A percentile compares a stretch with the other conserved stretches of the same genome.
These are phyloP conservation scores for Aurelia sp. DNA, from an alignment of 30 jellyfish, hydroid and myxozoan genomes.

Conservation along the genomic window DNA sequence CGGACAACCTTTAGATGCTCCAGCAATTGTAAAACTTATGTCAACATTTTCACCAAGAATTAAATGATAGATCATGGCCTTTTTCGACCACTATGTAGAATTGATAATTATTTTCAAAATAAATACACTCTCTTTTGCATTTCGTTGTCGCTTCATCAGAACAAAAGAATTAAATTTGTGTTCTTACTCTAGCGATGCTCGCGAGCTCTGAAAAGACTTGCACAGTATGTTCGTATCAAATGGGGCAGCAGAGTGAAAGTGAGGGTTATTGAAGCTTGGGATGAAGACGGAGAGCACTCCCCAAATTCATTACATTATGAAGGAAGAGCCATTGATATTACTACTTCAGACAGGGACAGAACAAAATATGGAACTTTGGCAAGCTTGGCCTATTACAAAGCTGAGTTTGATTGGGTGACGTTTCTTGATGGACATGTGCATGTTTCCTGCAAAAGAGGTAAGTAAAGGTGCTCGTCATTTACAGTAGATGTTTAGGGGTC, in stretches of 20 bases:
- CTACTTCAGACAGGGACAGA: slow-evolving; percentile 79
- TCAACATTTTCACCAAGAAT: too few species aligned
- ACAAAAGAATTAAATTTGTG: not conserved
- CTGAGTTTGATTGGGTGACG: slow-evolving; percentile 80
- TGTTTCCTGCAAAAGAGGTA: slow-evolving; percentile 87
- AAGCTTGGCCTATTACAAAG: slow-evolving; percentile 87
- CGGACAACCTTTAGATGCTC: too few species aligned
- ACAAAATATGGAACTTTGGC: slow-evolving; percentile 74
- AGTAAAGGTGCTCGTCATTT: not conserved
- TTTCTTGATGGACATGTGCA: slow-evolving; percentile 86
- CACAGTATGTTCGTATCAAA: slow-evolving; percentile 68
- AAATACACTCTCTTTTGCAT: too few species aligned
- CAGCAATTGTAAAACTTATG: too few species aligned
- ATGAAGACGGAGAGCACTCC: slow-evolving; percentile 82
- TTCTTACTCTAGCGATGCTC: slow-evolving; percentile 67
- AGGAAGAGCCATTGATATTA: slow-evolving; percentile 90
- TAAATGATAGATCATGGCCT: too few species aligned
- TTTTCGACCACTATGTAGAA: too few species aligned
- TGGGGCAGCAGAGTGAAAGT: slow-evolving; percentile 78
- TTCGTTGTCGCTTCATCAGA: too few species aligned
- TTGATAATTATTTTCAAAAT: too few species aligned
- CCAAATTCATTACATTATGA: slow-evolving; percentile 81
- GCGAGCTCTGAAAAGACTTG: slow-evolving; percentile 69
- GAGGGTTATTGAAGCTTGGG: slow-evolving; percentile 88
- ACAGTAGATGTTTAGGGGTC: too few species aligned